Evolutionary conservation across 2,888 invertebrate species (phyloP), one percentile per base, ranked within the genome.

Genomic region (Coleophora flavipennella): DNA sequence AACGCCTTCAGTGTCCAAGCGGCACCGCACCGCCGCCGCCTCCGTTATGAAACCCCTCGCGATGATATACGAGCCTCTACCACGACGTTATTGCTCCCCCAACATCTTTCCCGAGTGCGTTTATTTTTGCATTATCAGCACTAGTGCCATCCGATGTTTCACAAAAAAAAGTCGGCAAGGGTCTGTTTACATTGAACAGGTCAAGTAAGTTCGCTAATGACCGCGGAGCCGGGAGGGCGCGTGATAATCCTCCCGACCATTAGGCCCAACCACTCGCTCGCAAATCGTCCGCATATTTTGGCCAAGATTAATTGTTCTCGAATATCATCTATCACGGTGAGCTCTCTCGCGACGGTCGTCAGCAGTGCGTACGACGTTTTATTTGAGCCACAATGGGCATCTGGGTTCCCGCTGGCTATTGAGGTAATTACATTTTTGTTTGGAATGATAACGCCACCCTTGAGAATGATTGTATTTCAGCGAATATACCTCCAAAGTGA

Each of bases 271-370:
- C 80, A 80, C 76, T 79, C 79, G 73, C 76, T 81, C 73, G 79
- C 80, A 83, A 84, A 84, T 84, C 81, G 81, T 83, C 79, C 80
- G 81, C 83, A 84, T 83, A 83, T 83, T 83, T 84, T 77, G 80
- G 66, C 74, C 68, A 83, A 84, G 83, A 84, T 84, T 83, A 84
- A 84, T 83, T 84, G 80, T 83, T 79, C 83, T 75, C 67, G 78
- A 84, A 83, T 81, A 81, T 83, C 83, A 84, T 84, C 81, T 83
- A 83, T 84, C 81, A 83, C 80, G 70, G 74, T 70, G 76, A 75
- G 78, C 73, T 79, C 76, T 75, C 73, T 69, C 67, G 67, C 76
- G 80, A 79, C 80, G 79, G 72, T 77, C 76, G 62, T 59, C 69
- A 67, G 71, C 78, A 76, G 69, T 78, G 79, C 74, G 80, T 73